phyloP scores from a whole-genome alignment of 2,797 vertebrate genomes.

The Furcifer pardalis region DNA sequence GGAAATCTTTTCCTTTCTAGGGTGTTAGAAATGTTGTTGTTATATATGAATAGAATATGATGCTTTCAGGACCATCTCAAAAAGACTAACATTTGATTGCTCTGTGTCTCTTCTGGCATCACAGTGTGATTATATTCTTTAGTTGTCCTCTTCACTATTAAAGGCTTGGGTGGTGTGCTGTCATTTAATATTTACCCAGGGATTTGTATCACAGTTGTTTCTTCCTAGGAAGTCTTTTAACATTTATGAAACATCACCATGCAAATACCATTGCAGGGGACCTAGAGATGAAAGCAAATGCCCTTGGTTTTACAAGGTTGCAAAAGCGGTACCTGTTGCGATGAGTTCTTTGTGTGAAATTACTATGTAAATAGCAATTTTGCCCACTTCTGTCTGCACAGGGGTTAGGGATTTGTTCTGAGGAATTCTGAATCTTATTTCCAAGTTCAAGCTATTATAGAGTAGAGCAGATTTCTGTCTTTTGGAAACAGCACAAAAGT shows the following conservation, averaged over 20 bases:
- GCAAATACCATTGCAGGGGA: background rate
- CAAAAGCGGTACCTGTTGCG: background rate
- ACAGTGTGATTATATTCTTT: constrained; percentile 15
- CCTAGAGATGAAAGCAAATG: constrained; percentile 22
- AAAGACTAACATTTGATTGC: background rate
- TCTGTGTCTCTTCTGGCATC: constrained; percentile 1
- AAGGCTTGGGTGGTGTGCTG: constrained; percentile 17
- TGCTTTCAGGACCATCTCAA: background rate
- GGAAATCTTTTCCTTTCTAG: too few relatives aligned
- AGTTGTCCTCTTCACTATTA: constrained; percentile 13
- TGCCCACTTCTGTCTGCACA: background rate
- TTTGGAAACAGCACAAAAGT: background rate
- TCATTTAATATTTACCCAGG: constrained; percentile 35
- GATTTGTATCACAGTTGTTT: constrained; percentile 1
- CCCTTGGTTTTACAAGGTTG: constrained; percentile 18
- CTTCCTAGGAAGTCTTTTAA: background rate
- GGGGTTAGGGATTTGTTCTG: background rate
- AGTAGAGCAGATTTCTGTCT: background rate
- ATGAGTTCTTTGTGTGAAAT: constrained; percentile 26
- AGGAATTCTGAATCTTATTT: constrained; percentile 11
- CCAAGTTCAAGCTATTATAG: background rate
- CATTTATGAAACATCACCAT: constrained; percentile 30
- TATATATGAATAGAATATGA: background rate
- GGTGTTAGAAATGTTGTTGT: too few relatives aligned
- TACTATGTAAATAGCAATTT: constrained; percentile 23